A percentile compares a stretch with the other conserved stretches of the same genome.
These are phyloP conservation scores for Spodoptera litura DNA, from an alignment of 1,140 invertebrate genomes.

Conservation along the genomic window DNA sequence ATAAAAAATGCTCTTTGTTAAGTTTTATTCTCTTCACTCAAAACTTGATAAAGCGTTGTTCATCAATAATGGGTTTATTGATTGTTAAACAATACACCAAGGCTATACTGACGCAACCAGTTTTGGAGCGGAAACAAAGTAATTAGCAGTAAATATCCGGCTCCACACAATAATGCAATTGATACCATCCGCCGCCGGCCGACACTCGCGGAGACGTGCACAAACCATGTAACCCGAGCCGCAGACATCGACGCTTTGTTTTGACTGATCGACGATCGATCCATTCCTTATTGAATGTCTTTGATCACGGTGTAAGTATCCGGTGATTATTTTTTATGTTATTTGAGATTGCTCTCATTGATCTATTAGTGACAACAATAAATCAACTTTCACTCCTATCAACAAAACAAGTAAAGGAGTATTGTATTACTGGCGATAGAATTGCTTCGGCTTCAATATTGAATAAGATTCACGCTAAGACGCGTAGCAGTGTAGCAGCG, in stretches of 20 bases:
- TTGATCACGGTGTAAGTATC: constrained; percentile 1
- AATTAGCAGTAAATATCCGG: too few species aligned
- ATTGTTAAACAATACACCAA: too few species aligned
- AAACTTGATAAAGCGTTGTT: too few species aligned
- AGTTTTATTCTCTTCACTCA: too few species aligned
- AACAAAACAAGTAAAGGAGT: constrained; percentile 6
- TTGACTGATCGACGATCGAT: constrained; percentile 42
- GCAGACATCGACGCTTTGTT: constrained; percentile 6
- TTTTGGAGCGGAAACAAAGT: too few species aligned
- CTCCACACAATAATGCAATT: too few species aligned
- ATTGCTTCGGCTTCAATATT: not conserved
- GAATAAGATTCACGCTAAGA: not conserved
- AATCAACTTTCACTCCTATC: constrained; percentile 1
- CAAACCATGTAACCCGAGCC: not conserved
- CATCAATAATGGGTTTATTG: too few species aligned
- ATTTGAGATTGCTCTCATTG: constrained; percentile 17
- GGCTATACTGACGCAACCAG: too few species aligned
- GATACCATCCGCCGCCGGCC: too few species aligned
- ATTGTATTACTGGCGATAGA: not conserved
- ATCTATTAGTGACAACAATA: constrained; percentile 9
- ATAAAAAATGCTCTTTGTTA: too few species aligned
- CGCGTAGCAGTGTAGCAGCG: not conserved
- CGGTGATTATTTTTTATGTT: constrained; percentile 11
- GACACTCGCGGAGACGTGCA: not conserved
- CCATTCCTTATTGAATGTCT: constrained; percentile 11